Evolutionary conservation across 1,140 invertebrate genomes (phyloP).

Genomic region (Aradophagus sp.): DNA sequence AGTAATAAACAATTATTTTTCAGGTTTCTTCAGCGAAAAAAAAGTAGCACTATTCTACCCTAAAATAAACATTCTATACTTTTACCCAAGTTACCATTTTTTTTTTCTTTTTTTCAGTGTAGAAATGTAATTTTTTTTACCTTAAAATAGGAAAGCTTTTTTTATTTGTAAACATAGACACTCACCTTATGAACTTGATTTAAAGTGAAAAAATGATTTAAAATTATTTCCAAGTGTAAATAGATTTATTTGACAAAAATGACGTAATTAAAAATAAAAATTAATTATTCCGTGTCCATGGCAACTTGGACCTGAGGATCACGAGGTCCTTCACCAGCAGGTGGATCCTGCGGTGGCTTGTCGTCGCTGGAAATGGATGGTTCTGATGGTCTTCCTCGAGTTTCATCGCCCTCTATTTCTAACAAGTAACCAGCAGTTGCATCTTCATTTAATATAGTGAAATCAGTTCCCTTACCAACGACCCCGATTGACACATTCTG

Average conservation of each 20-base stretch:
- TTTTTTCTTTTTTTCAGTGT: no score
- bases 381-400: constrained; percentile 77
- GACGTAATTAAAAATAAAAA: constrained; percentile 43
- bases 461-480: constrained; percentile 87
- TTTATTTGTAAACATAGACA: no score
- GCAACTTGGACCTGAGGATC: constrained; percentile 71
- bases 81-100: no score
- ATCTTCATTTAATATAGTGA: constrained; percentile 88
- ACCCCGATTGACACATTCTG: constrained; percentile 90
- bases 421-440: constrained; percentile 81
- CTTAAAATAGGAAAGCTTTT: no score
- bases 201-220: no score
- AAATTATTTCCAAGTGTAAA: no score
- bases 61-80: no score
- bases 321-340: constrained; percentile 67
- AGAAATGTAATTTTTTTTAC: no score
- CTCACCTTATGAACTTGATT: no score
- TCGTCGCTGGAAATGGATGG: constrained; percentile 64
- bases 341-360: constrained; percentile 70
- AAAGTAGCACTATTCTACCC: no score
- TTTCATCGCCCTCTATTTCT: constrained; percentile 84
- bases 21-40: no score
- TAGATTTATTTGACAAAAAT: constrained; percentile 57
- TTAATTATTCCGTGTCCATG: constrained; percentile 78
- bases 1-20: no score